Conservation (phyloP, 2,797 vertebrate species). For the Potorous gilbertii region DNA sequence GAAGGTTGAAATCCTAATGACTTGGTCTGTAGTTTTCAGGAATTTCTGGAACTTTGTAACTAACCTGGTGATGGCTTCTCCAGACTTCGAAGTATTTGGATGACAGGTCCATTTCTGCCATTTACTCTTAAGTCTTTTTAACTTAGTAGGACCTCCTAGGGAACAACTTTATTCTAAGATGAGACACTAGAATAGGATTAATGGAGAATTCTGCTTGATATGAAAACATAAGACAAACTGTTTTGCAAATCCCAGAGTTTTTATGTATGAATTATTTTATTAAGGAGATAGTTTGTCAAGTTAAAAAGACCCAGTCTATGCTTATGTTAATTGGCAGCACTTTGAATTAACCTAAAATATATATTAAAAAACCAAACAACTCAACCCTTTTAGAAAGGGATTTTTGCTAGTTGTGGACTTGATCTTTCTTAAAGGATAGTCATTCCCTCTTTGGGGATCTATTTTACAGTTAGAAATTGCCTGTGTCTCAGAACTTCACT, state of each 20-base stretch:
- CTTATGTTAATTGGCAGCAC: constrained; percentile 40
- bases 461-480: constrained; percentile 4
- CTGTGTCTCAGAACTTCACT: constrained; percentile 41
- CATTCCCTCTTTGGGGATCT: constrained; percentile 57
- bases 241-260: neutral
- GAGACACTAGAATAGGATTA: neutral
- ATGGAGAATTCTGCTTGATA: neutral
- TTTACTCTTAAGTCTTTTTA: neutral
- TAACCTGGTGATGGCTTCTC: neutral
- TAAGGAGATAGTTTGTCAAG: constrained; percentile 52
- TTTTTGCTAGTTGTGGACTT: constrained; percentile 37
- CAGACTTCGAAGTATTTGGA: neutral
- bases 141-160: neutral
- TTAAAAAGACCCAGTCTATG: constrained; percentile 47
- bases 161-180: neutral
- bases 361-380: neutral
- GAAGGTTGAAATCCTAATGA: neutral
- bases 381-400: neutral
- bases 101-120: neutral
- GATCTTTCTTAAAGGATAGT: constrained; percentile 52
- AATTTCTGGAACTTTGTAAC: neutral
- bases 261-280: neutral
- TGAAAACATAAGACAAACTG: neutral
- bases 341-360: constrained; percentile 58
- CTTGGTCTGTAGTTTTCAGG: neutral